Conservation (phyloP, 1,140 invertebrate genomes). For the Papilio glaucus region DNA sequence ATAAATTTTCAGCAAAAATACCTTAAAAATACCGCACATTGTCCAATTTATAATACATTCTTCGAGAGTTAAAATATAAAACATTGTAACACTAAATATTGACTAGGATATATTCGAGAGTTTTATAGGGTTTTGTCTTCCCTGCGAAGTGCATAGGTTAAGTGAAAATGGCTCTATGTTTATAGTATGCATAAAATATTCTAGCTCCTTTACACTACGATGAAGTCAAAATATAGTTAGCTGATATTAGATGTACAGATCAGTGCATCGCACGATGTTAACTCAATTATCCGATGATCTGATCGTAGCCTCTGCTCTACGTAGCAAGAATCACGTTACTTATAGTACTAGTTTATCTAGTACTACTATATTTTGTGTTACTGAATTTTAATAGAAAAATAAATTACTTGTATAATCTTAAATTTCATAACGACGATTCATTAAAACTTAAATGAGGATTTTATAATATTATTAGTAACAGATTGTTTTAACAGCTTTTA, state of each 20-base stretch:
- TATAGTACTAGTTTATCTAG: neutral
- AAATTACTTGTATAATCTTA: no score
- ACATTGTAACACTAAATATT: no score
- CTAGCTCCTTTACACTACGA: neutral
- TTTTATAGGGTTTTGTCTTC: no score
- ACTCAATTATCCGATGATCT: slow-evolving; percentile 2
- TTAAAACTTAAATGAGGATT: no score
- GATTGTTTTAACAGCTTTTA: no score
- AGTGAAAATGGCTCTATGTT: neutral
- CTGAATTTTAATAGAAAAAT: no score
- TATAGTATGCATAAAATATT: neutral
- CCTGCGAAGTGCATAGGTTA: no score
- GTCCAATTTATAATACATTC: neutral
- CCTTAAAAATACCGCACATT: slow-evolving; percentile 1
- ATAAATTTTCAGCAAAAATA: neutral
- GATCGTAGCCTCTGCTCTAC: neutral
- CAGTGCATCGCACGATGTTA: neutral
- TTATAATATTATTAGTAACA: no score
- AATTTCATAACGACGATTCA: no score
- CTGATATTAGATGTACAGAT: neutral
- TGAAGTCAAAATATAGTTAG: neutral
- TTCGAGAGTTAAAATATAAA: neutral
- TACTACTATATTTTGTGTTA: neutral
- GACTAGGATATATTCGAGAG: no score
- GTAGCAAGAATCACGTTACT: neutral